Conservation (phyloP, 2,113 vertebrate genomes). For the Erpornis zantholeuca region DNA sequence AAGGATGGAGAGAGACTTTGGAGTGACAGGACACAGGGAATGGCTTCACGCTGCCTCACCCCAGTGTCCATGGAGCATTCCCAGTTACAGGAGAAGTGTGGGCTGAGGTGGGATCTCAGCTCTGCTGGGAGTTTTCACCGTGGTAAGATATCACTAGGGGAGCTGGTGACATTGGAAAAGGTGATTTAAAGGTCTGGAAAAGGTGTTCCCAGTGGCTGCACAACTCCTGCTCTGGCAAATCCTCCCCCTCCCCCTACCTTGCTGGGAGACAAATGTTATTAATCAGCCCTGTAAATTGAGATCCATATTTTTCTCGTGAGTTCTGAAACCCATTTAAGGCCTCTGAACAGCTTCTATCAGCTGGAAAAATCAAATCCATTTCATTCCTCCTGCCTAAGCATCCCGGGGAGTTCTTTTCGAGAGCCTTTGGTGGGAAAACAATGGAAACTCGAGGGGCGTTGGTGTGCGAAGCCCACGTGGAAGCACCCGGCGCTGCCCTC, state of each 20-base stretch:
- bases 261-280: not conserved
- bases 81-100: accelerated
- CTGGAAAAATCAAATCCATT: not conserved
- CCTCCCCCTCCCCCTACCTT: not conserved
- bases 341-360: not conserved
- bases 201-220: not conserved
- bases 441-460: not conserved
- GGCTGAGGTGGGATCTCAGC: not conserved
- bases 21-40: not conserved
- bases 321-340: constrained; percentile 12
- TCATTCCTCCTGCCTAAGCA: not conserved
- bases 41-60: accelerated
- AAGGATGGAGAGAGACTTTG: not conserved
- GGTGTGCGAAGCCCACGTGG: not conserved
- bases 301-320: not conserved
- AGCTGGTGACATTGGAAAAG: not conserved
- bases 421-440: not conserved
- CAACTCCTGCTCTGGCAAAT: not conserved
- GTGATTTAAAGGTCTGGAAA: not conserved
- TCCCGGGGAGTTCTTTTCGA: not conserved
- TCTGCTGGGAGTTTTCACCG: not conserved
- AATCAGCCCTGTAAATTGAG: not conserved
- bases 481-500: not conserved
- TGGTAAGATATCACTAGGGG: accelerated
- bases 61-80: accelerated